phyloP scores from a whole-genome alignment of 2,888 invertebrate species.

The Raillietiella orientalis region DNA sequence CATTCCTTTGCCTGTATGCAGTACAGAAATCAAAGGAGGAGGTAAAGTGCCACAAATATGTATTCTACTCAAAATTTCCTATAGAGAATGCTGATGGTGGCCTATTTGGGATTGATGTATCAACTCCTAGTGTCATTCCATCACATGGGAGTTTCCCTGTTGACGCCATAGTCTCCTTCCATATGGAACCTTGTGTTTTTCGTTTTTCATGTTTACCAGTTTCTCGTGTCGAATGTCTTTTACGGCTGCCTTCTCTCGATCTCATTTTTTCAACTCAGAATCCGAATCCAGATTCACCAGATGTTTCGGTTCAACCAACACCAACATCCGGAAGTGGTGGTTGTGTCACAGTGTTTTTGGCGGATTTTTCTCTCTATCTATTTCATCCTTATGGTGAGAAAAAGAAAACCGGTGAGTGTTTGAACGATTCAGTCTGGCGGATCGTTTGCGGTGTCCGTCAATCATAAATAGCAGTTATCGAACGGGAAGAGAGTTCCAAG shows the following conservation, averaged over 20 bases:
- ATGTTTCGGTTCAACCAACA: too few relatives aligned
- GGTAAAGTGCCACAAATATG: neutral
- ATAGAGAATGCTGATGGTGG: neutral
- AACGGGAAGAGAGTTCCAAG: conserved; percentile 6
- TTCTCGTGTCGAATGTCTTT: conserved; percentile 75
- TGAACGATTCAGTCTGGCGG: too few relatives aligned
- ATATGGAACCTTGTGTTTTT: conserved; percentile 89
- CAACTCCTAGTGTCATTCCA: conserved; percentile 2
- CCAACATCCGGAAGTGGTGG: conserved; percentile 25
- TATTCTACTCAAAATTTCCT: neutral
- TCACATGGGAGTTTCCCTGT: conserved; percentile 65
- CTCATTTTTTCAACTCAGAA: conserved; percentile 83
- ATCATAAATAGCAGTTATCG: conserved; percentile 5
- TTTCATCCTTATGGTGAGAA: conserved; percentile 89
- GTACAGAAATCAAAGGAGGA: conserved; percentile 1
- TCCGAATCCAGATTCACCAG: too few relatives aligned
- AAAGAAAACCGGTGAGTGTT: conserved; percentile 32
- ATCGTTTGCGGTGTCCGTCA: too few relatives aligned
- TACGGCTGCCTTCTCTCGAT: conserved; percentile 81
- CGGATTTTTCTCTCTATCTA: conserved; percentile 88
- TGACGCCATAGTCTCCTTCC: conserved; percentile 91
- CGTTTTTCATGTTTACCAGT: conserved; percentile 83
- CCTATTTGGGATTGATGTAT: neutral
- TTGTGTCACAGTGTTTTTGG: conserved; percentile 79
- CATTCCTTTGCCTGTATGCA: conserved; percentile 26